Conservation (phyloP, 1,140 invertebrate genomes). For the Dendroctonus valens region DNA sequence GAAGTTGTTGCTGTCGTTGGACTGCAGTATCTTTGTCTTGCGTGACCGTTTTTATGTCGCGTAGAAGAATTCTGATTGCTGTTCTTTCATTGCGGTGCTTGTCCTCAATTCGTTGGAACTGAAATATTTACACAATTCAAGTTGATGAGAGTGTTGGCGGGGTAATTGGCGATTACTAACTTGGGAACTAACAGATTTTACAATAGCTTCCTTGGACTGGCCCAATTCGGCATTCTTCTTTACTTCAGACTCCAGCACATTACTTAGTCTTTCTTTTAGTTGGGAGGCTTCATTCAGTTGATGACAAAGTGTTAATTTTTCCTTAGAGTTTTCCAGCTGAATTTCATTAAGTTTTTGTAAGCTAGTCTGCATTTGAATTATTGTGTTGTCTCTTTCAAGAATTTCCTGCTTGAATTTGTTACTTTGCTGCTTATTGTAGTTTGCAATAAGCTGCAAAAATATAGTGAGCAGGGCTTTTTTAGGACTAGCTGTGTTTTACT, state of each 20-base stretch:
- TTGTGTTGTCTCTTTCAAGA: slow-evolving; percentile 38
- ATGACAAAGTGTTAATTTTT: slow-evolving; percentile 44
- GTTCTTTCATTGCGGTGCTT: slow-evolving; percentile 39
- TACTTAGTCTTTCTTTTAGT: slow-evolving; percentile 42
- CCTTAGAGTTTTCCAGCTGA: slow-evolving; percentile 42
- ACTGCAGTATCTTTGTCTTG: slow-evolving; percentile 35
- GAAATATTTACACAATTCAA: slow-evolving; percentile 5
- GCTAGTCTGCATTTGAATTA: slow-evolving; percentile 38
- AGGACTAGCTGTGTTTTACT: background rate
- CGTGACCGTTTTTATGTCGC: slow-evolving; percentile 35
- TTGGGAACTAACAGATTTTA: slow-evolving; percentile 28
- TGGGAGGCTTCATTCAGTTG: slow-evolving; percentile 44
- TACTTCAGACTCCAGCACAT: slow-evolving; percentile 40
- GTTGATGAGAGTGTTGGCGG: too few species aligned
- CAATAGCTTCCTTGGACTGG: slow-evolving; percentile 37
- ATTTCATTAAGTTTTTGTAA: slow-evolving; percentile 42
- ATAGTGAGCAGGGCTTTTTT: background rate
- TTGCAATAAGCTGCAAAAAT: slow-evolving; percentile 43
- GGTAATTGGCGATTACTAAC: slow-evolving; percentile 10
- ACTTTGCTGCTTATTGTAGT: slow-evolving; percentile 46
- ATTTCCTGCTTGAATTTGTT: slow-evolving; percentile 44
- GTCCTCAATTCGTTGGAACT: slow-evolving; percentile 38
- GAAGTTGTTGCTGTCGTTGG: background rate
- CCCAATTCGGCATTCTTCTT: slow-evolving; percentile 40
- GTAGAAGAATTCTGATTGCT: slow-evolving; percentile 38